Evolutionary conservation across 2,888 invertebrate genomes (phyloP), one percentile per base, ranked within the genome.

Genomic region (Pachymerium ferrugineum): DNA sequence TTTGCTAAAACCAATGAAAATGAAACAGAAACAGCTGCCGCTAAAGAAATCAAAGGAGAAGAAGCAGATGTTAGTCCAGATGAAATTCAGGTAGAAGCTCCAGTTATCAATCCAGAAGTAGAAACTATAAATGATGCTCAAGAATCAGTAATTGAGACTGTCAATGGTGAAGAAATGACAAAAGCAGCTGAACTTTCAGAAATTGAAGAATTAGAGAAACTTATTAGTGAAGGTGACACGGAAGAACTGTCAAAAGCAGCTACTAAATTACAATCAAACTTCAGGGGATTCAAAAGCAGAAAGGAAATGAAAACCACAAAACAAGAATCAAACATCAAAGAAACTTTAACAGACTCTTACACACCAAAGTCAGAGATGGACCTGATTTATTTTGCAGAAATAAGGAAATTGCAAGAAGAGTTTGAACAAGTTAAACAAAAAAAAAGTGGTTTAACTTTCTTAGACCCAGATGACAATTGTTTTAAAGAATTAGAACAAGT

Each of bases 161-260:
- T 12, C 14, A 3, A 70, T n/a, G 30, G n/a, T n/a, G 3, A 25
- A 10, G 8, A 3, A 16, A 1, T 29, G 10, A 29, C n/a, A 25
- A 29, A 29, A 16, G 70, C 10, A 70, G 31, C 19, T 70, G 35
- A 68, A n/a, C 3, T 68, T 25, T 6, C n/a, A 25, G 31, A 30
- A 30, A 30, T 68, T 14, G 68, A 68, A 29, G 68, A 68, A 68
- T 68, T 68, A 68, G 28, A 30, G 68, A 68, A 29, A 22, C n/a
- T 30, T 6, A 30, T 68, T 16, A 68, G 29, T 29, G 68, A 68
- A 29, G 68, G 68, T 14, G 28, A 68, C 12, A 16, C 28, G n/a
- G 68, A 68, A 28, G 68, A 68, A 68, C 16, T 68, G 28, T 29
- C 29, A 31, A 68, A 68, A n/a, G 68, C 68, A 25, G 68, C 68